Base-by-base conservation (phyloP, 2,797 vertebrate species). In the Galagoides demidoff region DNA sequence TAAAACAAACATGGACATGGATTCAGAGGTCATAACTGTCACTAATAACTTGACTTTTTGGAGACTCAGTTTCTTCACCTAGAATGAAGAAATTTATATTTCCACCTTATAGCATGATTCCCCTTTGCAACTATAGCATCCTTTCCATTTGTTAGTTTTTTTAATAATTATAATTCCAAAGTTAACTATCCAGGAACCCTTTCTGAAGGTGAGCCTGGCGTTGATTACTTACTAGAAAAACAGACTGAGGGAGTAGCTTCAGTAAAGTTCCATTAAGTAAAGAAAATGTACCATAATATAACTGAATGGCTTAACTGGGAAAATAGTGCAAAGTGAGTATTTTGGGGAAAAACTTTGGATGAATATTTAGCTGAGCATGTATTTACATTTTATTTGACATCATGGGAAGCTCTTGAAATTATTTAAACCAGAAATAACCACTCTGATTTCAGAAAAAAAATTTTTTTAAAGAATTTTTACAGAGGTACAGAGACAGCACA, bases 301-400 rank as follows among this genome's bases (percentile, higher is more conserved):
- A 90, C 1, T 49, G 37, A 66, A 22, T 20, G 20, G 52, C 85
- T 85, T 83, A 59, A 76, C 20, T 37, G 74, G 77, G 95, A 93
- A 79, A 23, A 29, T 25, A 81, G 39, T 34, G 22, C 37, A 39
- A 66, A 49, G 7, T 79, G 31, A 64, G 6, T 64, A 25, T n/a
- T 16, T 16, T 13, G 55, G 61, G 45, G 43, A 22, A 68, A 93
- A 55, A 49, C 59, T 55, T 59, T 19, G 29, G 13, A 63, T 90
- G 25, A 39, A 93, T 34, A 57, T 37, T 68, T 87, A 92, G 34
- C 59, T 63, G 34, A 83, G 43, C 22, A 64, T 23, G 8, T 25
- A n/a, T 77, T 66, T 83, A 31, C 20, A 83, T 90, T 86, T 92
- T 84, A 83, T 71, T 88, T 89, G 83, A 90, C 19, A 76, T 86